These are phyloP conservation scores for Corythoichthys haematopterus DNA, from an alignment of 2,113 vertebrate genomes.

Conservation along the genomic window DNA sequence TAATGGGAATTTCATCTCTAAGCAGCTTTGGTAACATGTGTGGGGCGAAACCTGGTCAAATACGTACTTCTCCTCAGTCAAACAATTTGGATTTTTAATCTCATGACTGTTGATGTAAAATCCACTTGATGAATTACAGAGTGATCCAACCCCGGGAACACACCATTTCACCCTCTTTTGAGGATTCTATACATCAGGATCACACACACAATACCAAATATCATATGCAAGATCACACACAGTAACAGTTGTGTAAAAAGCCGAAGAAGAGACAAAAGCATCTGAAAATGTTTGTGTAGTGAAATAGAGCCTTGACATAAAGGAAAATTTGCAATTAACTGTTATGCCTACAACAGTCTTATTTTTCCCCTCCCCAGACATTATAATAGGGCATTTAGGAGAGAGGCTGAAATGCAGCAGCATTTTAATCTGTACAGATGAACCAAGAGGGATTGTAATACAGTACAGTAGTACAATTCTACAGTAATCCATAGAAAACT, in stretches of 20 bases:
- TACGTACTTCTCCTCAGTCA: constrained; percentile 54
- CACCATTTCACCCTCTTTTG: constrained; percentile 2
- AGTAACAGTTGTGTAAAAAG: not conserved
- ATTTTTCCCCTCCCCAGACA: too few species aligned
- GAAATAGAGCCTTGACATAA: not conserved
- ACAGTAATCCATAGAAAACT: too few species aligned
- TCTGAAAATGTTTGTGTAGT: not conserved
- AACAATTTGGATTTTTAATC: constrained; percentile 59
- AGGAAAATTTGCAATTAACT: not conserved
- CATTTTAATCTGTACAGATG: not conserved
- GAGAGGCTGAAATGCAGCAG: too few species aligned
- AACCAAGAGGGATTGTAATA: not conserved
- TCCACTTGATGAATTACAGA: constrained; percentile 38
- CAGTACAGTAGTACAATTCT: not conserved
- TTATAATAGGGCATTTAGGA: too few species aligned
- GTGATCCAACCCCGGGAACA: constrained; percentile 17
- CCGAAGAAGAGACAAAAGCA: not conserved
- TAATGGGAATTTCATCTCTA: constrained; percentile 6
- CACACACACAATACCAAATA: not conserved
- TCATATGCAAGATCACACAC: not conserved
- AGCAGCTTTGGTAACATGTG: constrained; percentile 30
- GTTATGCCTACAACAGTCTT: not conserved
- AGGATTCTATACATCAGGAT: constrained; percentile 11
- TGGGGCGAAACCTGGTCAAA: constrained; percentile 45
- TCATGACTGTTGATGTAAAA: constrained; percentile 53